Conservation (phyloP, 2,113 vertebrate genomes). For the Loxodonta africana region DNA sequence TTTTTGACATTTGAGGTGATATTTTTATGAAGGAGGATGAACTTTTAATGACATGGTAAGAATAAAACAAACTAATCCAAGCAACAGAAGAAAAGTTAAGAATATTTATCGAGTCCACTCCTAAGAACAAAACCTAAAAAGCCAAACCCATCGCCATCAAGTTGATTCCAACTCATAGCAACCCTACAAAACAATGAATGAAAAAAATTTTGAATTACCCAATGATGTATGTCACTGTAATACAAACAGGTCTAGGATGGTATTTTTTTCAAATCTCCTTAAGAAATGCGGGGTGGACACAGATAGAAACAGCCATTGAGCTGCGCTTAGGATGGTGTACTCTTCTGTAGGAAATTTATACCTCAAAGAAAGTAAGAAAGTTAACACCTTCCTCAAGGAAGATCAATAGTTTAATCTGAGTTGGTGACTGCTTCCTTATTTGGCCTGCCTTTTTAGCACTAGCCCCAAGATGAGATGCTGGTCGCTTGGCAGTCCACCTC, state of each 20-base stretch:
- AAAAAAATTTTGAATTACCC: conserved; percentile 55
- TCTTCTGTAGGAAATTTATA: neutral
- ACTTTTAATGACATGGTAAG: neutral
- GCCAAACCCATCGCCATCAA: no score
- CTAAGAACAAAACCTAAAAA: neutral
- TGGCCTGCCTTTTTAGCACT: neutral
- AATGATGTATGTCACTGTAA: neutral
- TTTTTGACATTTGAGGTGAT: neutral
- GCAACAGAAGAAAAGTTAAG: neutral
- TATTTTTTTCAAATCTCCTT: neutral
- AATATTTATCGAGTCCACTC: conserved; percentile 11
- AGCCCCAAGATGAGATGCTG: accelerated
- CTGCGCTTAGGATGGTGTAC: neutral
- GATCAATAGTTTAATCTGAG: neutral
- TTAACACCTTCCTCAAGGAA: neutral
- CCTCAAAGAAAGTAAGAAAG: neutral
- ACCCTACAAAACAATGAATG: neutral
- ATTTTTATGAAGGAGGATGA: neutral
- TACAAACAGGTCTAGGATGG: neutral
- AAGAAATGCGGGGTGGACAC: neutral
- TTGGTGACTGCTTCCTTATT: neutral
- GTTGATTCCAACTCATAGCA: no score
- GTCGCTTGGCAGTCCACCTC: neutral
- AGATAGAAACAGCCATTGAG: neutral
- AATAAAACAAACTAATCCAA: neutral